These are phyloP conservation scores for Nestor notabilis DNA, from an alignment of 2,113 vertebrate species.

Conservation along the genomic window DNA sequence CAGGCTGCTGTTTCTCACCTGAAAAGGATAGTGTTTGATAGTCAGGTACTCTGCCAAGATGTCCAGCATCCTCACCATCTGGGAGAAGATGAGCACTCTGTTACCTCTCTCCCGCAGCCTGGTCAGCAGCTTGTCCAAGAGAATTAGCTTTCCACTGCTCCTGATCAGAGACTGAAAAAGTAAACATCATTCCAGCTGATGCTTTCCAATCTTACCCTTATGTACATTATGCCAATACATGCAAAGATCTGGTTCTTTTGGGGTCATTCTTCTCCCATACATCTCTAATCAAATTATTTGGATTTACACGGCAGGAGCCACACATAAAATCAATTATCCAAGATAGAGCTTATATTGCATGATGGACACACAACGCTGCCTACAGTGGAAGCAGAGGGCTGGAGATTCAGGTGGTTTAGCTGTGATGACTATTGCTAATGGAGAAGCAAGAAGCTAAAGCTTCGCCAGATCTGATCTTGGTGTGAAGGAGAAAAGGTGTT, in stretches of 20 bases:
- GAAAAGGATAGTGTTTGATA: conserved; percentile 94
- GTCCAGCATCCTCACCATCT: conserved; percentile 99
- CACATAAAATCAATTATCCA: background rate
- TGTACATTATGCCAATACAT: background rate
- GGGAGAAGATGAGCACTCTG: conserved; percentile 97
- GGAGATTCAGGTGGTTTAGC: background rate
- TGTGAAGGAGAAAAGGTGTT: background rate
- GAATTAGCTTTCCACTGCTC: conserved; percentile 95
- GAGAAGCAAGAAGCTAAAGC: background rate
- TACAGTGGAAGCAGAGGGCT: background rate
- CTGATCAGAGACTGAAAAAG: conserved; percentile 84
- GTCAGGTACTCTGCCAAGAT: conserved; percentile 95
- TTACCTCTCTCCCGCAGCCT: conserved; percentile 92
- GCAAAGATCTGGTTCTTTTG: background rate
- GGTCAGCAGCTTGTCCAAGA: conserved; percentile 94
- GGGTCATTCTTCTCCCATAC: background rate
- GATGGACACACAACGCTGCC: background rate
- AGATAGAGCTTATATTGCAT: background rate
- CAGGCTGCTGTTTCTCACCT: conserved; percentile 75
- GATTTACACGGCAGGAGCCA: background rate
- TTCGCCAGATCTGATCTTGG: background rate
- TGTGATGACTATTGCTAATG: background rate
- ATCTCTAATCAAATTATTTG: background rate
- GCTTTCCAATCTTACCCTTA: background rate
- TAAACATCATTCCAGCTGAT: conserved; percentile 32